Conservation (phyloP, 2,797 vertebrate genomes). For the Podargus strigoides region DNA sequence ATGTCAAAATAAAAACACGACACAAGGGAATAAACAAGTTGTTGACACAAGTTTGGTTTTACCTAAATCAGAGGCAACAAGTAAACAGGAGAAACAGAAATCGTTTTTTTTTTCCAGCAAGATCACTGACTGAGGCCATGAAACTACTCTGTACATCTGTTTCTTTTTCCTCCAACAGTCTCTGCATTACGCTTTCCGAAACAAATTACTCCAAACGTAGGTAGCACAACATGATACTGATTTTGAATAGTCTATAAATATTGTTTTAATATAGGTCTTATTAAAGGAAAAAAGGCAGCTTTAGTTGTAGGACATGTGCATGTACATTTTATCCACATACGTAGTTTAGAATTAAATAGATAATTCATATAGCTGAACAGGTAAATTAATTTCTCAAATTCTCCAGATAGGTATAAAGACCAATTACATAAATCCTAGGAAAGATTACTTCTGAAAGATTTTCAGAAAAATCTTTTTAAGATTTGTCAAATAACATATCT, state of each 20-base stretch:
- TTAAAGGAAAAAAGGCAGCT: background rate
- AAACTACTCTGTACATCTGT: background rate
- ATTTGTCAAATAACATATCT: background rate
- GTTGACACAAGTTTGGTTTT: background rate
- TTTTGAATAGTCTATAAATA: background rate
- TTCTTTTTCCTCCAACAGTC: background rate
- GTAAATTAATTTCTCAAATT: background rate
- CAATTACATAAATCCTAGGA: background rate
- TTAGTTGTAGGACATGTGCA: background rate
- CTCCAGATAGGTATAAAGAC: background rate
- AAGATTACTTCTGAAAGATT: background rate
- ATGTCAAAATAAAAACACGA: background rate
- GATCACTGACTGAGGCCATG: background rate
- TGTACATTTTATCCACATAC: fast-evolving
- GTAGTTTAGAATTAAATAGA: background rate
- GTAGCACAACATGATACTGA: background rate
- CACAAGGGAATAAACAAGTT: background rate
- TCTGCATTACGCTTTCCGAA: background rate
- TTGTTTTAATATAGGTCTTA: background rate
- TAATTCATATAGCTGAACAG: background rate
- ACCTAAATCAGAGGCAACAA: background rate
- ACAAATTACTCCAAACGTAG: background rate
- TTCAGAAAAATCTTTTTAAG: background rate
- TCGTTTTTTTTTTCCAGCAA: background rate
- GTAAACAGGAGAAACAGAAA: background rate